Evolutionary conservation across 1,140 invertebrate species (phyloP), one percentile per base, ranked within the genome.

Genomic region (Phymastichus coffea): DNA sequence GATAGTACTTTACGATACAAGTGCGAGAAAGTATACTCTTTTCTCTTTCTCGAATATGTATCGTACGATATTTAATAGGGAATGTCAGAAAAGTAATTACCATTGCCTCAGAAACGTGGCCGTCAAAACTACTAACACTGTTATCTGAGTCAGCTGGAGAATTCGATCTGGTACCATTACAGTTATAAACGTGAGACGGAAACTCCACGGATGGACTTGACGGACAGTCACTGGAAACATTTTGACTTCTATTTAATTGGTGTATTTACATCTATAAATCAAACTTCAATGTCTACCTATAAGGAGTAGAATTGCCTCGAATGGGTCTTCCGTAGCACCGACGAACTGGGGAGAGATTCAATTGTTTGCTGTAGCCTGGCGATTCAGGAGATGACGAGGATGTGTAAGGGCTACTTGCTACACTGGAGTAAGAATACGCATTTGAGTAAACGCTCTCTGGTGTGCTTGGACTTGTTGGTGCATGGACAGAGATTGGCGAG

Each of bases 51-150:
- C n/a, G n/a, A n/a, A n/a, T n/a, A n/a, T n/a, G n/a, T n/a, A n/a
- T n/a, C n/a, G n/a, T n/a, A n/a, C n/a, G n/a, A n/a, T n/a, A n/a
- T n/a, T n/a, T n/a, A n/a, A n/a, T n/a, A n/a, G n/a, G n/a, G n/a
- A n/a, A n/a, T n/a, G n/a, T n/a, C n/a, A n/a, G n/a, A n/a, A n/a
- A n/a, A n/a, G n/a, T n/a, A n/a, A n/a, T n/a, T 77, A 88, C 86
- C 83, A 89, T 86, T 73, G 88, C 81, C 57, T 88, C 87, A 47
- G 83, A 75, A 3, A 89, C 71, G 35, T 80, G 79, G 52, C 86
- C 84, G 35, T 81, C 73, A 66, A 83, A 85, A 43, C 85, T 85
- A 40, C 84, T 77, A 52, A 82, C 85, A 66, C 82, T 87, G 35
- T 81, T 84, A 65, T 88, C 86, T 1, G 83, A 85, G 66, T 86